A percentile compares a stretch with the other conserved stretches of the same genome.
Conservation (phyloP, 1,140 invertebrate genomes). For the Drosophila tristis region DNA sequence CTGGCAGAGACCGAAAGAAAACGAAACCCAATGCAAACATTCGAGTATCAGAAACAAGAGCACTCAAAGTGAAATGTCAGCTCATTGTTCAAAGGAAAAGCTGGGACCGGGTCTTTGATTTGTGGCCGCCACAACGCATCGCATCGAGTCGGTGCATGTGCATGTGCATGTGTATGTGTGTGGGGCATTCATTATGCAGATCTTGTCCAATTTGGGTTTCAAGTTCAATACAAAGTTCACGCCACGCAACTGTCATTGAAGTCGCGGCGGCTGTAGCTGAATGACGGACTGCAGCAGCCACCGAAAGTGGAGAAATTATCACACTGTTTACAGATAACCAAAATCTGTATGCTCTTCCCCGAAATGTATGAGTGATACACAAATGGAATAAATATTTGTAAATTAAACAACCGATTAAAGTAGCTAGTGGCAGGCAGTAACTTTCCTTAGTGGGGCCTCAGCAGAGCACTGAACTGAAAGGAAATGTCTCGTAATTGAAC, state of each 20-base stretch:
- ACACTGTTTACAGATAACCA: neutral
- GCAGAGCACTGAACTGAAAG: too few relatives aligned
- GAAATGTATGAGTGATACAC: too few relatives aligned
- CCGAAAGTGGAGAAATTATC: conserved; percentile 8
- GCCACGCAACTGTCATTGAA: conserved; percentile 43
- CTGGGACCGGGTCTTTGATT: conserved; percentile 64
- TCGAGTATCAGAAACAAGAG: conserved; percentile 64
- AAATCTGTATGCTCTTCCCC: conserved; percentile 30
- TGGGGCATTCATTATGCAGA: conserved; percentile 61
- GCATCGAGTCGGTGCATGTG: conserved; percentile 4
- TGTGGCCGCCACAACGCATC: conserved; percentile 49
- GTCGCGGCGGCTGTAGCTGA: neutral
- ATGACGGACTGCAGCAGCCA: conserved; percentile 2
- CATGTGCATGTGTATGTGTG: neutral
- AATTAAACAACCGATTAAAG: too few relatives aligned
- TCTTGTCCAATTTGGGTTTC: conserved; percentile 60
- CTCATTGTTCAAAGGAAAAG: conserved; percentile 69
- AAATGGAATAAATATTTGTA: neutral
- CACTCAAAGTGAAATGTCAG: conserved; percentile 77
- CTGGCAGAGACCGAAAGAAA: conserved; percentile 21
- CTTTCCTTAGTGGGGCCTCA: too few relatives aligned
- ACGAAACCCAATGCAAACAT: conserved; percentile 43
- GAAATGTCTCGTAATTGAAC: too few relatives aligned
- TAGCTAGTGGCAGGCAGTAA: too few relatives aligned
- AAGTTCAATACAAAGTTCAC: conserved; percentile 73